Evolutionary conservation across 2,797 vertebrate species (phyloP), one percentile per base, ranked within the genome.

Genomic region (Chiroxiphia lanceolata): DNA sequence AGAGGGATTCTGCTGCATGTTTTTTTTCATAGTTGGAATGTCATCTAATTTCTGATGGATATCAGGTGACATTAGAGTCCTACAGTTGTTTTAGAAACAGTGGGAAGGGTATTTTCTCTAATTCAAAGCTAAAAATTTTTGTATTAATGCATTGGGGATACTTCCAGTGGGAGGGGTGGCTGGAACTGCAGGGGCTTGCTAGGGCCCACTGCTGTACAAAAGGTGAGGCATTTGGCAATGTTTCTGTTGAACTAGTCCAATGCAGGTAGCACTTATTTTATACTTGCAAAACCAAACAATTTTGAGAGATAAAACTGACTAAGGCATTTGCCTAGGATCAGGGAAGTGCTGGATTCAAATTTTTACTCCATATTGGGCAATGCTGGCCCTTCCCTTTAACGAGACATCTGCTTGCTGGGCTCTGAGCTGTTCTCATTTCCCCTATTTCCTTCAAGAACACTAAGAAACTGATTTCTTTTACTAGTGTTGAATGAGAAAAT

Each of bases 31-130:
- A 33, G 57, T 63, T 91, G 86, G 86, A 90, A 89, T 91, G 74
- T 89, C 54, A 38, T 89, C 72, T 91, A 68, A 89, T 94, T 93
- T 88, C 78, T 89, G 70, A 91, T 77, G 63, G 74, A 6, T 93
- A 74, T 88, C 48, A 50, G 88, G 72, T 96, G 70, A 68, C 70
- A 31, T 70, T 82, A 33, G 45, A 75, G 27, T 36, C 47, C 56
- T 79, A 29, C 45, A 29, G 61, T 83, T 90, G 45, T 82, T 95
- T 94, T 90, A 44, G 71, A 48, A 93, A 70, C 20, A 77, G 74
- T 51, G 11, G 65, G 51, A 87, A 23, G 54, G n/a, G 10, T 87
- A n/a, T 68, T 92, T 88, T 82, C 51, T 80, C 15, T 53, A 44
- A 77, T 42, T 67, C 8, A 81, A 47, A 86, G 9, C 19, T 67